Evolutionary conservation across 2,888 invertebrate species (phyloP), one percentile per base, ranked within the genome.

Genomic region (Lamproptera curius): DNA sequence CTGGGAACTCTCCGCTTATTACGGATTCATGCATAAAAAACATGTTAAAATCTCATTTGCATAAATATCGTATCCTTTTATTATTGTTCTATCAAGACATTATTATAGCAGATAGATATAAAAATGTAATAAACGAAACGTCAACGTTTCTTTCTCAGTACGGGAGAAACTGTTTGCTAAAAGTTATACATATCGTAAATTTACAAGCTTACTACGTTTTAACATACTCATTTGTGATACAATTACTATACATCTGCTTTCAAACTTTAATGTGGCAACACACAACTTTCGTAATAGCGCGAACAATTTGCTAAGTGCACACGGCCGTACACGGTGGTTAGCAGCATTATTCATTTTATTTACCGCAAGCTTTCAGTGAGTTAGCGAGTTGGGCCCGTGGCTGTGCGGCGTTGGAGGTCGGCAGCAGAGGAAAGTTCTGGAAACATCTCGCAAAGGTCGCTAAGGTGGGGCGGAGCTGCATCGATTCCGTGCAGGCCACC

Each of bases 401-500:
- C 45, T 43, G 33, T 46, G 48, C 42, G 38, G 50, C 50, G 42
- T 35, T 38, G 26, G 39, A 43, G 45, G 44, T 45, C 49, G 46
- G 42, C 36, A 43, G 31, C 52, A 50, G 51, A 56, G 54, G 56
- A 57, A 62, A 69, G 64, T 70, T n/a, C n/a, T 61, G 57, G 61
- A 61, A 66, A 66, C 61, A 64, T 56, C 53, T 57, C 57, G 55
- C 55, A 56, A 55, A 58, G 57, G 54, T 55, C 57, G 57, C 58
- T 56, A 59, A 54, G 64, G 59, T 63, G 60, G 68, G 71, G 73
- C 61, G 75, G 65, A 67, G 76, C 80, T 79, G 77, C 80, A 80
- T 80, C 76, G 81, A 80, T 80, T 80, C 68, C 63, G 61, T 74
- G 76, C 73, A 76, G 54, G 65, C 65, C 64, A 67, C 68, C 63